Percentiles rank a stretch among this genome's conserved stretches.
phyloP scores from a whole-genome alignment of 2,888 invertebrate species.

The Trichopoda pennipes region DNA sequence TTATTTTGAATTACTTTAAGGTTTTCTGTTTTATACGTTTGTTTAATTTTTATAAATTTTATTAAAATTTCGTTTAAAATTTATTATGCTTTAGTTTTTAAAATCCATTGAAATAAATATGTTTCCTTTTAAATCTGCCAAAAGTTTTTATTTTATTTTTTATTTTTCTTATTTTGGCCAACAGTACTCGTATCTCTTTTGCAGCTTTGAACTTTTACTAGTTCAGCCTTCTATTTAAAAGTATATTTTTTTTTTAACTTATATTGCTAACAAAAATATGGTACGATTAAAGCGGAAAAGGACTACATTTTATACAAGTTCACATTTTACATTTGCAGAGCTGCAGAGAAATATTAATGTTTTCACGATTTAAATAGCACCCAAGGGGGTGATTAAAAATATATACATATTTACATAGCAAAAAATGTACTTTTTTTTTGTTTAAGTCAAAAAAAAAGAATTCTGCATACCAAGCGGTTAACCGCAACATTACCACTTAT shows the following conservation, averaged over 20 bases:
- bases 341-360: constrained; percentile 68
- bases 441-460: constrained; percentile 12
- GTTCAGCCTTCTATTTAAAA: constrained; percentile 17
- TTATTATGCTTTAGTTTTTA: constrained; percentile 51
- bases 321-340: constrained; percentile 53
- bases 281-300: constrained; percentile 47
- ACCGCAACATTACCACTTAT: constrained; percentile 60
- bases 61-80: constrained; percentile 1
- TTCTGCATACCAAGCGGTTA: constrained; percentile 48
- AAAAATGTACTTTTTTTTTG: constrained; percentile 13
- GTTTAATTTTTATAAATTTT: too few relatives aligned
- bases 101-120: constrained; percentile 44
- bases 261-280: constrained; percentile 50
- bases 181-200: constrained; percentile 20
- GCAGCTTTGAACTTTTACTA: constrained; percentile 63
- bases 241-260: constrained; percentile 16
- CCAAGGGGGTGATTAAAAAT: constrained; percentile 80
- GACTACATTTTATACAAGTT: constrained; percentile 58
- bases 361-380: constrained; percentile 74
- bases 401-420: constrained; percentile 76
- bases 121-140: constrained; percentile 15
- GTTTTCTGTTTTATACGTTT: too few relatives aligned
- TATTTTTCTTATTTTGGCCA: constrained; percentile 6
- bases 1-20: too few relatives aligned
- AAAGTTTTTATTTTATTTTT: constrained; percentile 9